phyloP scores from a whole-genome alignment of 1,140 invertebrate species.

The Drosophila persimilis region DNA sequence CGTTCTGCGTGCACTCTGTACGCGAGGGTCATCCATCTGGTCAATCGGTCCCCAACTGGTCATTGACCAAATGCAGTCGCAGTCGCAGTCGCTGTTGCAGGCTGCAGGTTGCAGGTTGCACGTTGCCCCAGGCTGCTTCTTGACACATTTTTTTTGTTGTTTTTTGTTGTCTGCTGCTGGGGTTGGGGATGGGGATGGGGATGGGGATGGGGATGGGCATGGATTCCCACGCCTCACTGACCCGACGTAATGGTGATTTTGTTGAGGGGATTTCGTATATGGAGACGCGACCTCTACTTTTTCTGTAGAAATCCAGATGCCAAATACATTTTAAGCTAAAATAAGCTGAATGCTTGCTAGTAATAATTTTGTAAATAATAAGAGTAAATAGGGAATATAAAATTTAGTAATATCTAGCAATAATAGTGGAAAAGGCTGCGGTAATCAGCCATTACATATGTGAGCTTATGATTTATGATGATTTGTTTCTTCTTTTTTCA shows the following conservation, averaged over 20 bases:
- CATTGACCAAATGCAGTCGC: constrained; percentile 45
- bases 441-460: no score
- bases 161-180: background rate
- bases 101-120: background rate
- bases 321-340: no score
- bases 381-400: no score
- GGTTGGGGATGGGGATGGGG: background rate
- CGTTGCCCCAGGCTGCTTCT: constrained; percentile 6
- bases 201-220: background rate
- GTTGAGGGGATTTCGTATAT: background rate
- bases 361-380: no score
- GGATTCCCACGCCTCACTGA: constrained; percentile 60
- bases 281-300: no score
- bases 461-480: no score
- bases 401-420: no score
- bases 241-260: constrained; percentile 45
- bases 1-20: constrained; percentile 7
- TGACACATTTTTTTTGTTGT: constrained; percentile 67
- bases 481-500: no score
- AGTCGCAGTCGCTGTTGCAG: background rate
- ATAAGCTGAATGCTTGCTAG: no score
- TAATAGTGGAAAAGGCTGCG: no score
- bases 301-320: no score
- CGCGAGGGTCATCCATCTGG: constrained; percentile 42
- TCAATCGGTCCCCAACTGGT: constrained; percentile 27